These are phyloP conservation scores for Meloe dianella DNA, from an alignment of 2,888 invertebrate genomes.

Conservation along the genomic window DNA sequence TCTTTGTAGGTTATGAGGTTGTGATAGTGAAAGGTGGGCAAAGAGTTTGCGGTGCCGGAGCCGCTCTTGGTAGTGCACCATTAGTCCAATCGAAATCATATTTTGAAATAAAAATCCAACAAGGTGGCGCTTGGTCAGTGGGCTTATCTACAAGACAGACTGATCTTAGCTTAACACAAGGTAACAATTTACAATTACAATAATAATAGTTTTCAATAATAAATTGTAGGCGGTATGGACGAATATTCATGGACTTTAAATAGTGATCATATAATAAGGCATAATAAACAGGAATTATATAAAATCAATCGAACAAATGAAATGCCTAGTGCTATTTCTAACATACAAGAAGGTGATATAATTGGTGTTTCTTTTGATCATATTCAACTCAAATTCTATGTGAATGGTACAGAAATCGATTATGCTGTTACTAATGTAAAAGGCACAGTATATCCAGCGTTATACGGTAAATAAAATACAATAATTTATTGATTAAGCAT, in stretches of 20 bases:
- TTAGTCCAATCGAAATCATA: conserved; percentile 97
- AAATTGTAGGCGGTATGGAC: conserved; percentile 77
- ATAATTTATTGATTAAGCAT: conserved; percentile 14
- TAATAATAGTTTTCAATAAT: too few species aligned
- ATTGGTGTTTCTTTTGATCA: conserved; percentile 96
- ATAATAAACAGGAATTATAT: conserved; percentile 81
- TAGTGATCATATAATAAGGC: conserved; percentile 85
- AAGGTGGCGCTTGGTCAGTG: conserved; percentile 94
- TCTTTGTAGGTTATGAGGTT: conserved; percentile 84
- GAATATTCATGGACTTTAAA: conserved; percentile 92
- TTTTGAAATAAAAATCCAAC: conserved; percentile 97
- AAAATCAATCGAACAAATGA: conserved; percentile 55
- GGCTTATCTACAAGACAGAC: conserved; percentile 90
- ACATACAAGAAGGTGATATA: conserved; percentile 91
- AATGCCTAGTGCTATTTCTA: conserved; percentile 58
- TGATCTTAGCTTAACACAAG: conserved; percentile 83
- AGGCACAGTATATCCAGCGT: conserved; percentile 88
- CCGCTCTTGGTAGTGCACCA: conserved; percentile 91
- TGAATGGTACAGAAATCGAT: conserved; percentile 89
- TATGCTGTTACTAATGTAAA: conserved; percentile 86
- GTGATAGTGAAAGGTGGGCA: conserved; percentile 94
- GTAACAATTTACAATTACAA: conserved; percentile 54
- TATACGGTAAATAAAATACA: conserved; percentile 75
- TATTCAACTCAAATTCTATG: conserved; percentile 91
- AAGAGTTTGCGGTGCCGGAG: conserved; percentile 94